phyloP scores from a whole-genome alignment of 2,113 vertebrate genomes.

The Cromileptes altivelis region DNA sequence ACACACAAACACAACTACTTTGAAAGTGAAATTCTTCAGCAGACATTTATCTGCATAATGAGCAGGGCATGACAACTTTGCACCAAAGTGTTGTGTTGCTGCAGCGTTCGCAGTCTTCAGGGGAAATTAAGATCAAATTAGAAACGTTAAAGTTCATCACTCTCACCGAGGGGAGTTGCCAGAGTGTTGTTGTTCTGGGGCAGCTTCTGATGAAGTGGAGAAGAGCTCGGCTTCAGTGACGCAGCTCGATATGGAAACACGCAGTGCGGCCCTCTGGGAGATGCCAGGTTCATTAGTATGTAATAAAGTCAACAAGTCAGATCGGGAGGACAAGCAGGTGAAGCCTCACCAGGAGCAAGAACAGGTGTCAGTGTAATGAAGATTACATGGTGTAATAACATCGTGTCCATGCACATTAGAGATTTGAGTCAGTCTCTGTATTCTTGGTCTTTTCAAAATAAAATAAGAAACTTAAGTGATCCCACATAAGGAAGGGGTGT shows the following conservation, averaged over 20 bases:
- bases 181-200: slow-evolving; percentile 20
- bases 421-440: not conserved
- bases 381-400: not conserved
- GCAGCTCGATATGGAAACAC: not conserved
- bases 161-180: slow-evolving; percentile 21
- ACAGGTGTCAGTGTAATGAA: slow-evolving; percentile 18
- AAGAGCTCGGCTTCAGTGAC: not conserved
- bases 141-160: slow-evolving; percentile 63
- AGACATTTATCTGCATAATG: slow-evolving; percentile 48
- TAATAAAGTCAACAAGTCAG: slow-evolving; percentile 19
- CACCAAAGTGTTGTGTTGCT: slow-evolving; percentile 8
- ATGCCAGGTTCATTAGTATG: slow-evolving; percentile 24
- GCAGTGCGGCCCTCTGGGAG: slow-evolving; percentile 17
- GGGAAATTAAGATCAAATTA: slow-evolving; percentile 63
- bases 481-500: not conserved
- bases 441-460: slow-evolving; percentile 2
- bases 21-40: slow-evolving; percentile 29
- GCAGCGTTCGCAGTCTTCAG: slow-evolving; percentile 11
- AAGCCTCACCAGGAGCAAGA: slow-evolving; percentile 24
- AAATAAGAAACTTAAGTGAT: not conserved
- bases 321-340: slow-evolving; percentile 29
- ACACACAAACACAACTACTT: not conserved
- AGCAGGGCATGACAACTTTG: slow-evolving; percentile 37
- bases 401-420: not conserved
- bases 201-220: slow-evolving; percentile 29